phyloP scores from a whole-genome alignment of 2,797 vertebrate species.

The Cetoscarus ocellatus region DNA sequence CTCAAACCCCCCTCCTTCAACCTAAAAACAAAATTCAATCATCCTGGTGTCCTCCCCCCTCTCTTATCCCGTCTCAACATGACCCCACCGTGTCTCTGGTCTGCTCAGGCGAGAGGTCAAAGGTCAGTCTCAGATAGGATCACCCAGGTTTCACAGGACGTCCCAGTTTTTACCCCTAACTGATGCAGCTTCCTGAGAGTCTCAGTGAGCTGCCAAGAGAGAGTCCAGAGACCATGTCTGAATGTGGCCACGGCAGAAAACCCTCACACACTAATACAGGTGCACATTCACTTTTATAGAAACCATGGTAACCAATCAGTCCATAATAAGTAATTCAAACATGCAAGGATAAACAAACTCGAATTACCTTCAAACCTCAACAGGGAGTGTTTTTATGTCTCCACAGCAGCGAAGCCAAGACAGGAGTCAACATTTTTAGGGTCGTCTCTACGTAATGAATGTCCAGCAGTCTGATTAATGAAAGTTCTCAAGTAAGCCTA shows the following conservation, averaged over 20 bases:
- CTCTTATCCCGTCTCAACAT: conserved; percentile 59
- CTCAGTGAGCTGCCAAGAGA: conserved; percentile 52
- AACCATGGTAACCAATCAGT: too few relatives aligned
- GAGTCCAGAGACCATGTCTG: conserved; percentile 53
- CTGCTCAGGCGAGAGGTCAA: conserved; percentile 63
- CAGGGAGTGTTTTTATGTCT: too few relatives aligned
- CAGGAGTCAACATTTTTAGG: too few relatives aligned
- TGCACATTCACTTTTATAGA: background rate
- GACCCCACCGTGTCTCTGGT: conserved; percentile 4
- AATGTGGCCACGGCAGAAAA: conserved; percentile 32
- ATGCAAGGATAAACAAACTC: too few relatives aligned
- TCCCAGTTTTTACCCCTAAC: conserved; percentile 66
- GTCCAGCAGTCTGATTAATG: too few relatives aligned
- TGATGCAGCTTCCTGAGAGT: conserved; percentile 63
- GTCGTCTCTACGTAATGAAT: too few relatives aligned
- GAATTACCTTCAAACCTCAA: too few relatives aligned
- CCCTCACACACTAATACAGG: conserved; percentile 12
- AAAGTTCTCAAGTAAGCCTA: too few relatives aligned
- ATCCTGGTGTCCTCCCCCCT: conserved; percentile 62
- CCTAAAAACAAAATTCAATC: conserved; percentile 85
- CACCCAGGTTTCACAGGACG: conserved; percentile 56
- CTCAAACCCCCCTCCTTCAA: conserved; percentile 76
- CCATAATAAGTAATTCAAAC: too few relatives aligned
- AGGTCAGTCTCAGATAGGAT: conserved; percentile 67
- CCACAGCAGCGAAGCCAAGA: too few relatives aligned